Evolutionary conservation across 2,888 invertebrate species (phyloP).

Genomic region (Empis livida): DNA sequence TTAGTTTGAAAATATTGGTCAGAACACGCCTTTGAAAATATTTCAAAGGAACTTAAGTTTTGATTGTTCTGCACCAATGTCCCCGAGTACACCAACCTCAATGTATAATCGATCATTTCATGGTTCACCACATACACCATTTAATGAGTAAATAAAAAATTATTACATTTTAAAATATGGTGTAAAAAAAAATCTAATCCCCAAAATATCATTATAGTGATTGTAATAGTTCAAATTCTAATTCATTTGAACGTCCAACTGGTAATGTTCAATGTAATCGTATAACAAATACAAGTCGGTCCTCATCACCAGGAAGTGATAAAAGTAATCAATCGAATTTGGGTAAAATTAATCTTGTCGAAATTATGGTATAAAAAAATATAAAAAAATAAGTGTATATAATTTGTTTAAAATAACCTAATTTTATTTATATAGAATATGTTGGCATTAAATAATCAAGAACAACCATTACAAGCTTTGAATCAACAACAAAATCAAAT

Average conservation of each 20-base stretch:
- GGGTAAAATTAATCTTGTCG: slow-evolving; percentile 26
- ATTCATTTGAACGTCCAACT: slow-evolving; percentile 1
- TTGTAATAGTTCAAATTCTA: slow-evolving; percentile 12
- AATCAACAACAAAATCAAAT: slow-evolving; percentile 15
- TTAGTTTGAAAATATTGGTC: slow-evolving; percentile 36
- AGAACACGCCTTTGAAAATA: slow-evolving; percentile 35
- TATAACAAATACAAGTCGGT: slow-evolving; percentile 27
- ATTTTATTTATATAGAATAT: slow-evolving; percentile 20
- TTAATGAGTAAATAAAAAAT: background rate
- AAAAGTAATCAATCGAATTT: slow-evolving; percentile 30
- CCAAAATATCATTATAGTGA: slow-evolving; percentile 6
- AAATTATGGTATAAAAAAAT: slow-evolving; percentile 27
- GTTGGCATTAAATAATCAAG: slow-evolving; percentile 20
- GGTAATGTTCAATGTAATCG: slow-evolving; percentile 10
- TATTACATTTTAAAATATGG: too few species aligned
- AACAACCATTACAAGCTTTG: slow-evolving; percentile 15
- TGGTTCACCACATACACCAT: slow-evolving; percentile 24
- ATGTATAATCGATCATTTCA: slow-evolving; percentile 35
- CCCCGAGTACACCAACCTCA: slow-evolving; percentile 36
- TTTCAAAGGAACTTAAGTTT: slow-evolving; percentile 37
- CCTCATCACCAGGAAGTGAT: slow-evolving; percentile 33
- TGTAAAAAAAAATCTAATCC: background rate
- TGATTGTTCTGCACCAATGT: slow-evolving; percentile 37
- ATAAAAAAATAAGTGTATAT: background rate
- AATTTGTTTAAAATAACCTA: background rate